phyloP scores from a whole-genome alignment of 2,888 invertebrate species.

The Melanotus villosus region DNA sequence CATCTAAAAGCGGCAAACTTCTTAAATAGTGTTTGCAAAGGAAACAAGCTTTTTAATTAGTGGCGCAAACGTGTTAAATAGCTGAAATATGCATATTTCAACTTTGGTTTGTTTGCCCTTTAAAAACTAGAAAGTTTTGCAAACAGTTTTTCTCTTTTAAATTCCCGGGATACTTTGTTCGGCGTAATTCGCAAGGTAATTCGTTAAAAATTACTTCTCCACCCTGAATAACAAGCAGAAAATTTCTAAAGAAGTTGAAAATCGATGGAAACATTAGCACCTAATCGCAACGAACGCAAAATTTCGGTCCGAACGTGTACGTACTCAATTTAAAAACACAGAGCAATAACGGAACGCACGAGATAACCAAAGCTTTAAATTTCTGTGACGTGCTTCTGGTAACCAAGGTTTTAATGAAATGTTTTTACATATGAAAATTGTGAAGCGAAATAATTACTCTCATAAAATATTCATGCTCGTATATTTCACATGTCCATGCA shows the following conservation, averaged over 20 bases:
- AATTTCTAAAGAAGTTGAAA: background rate
- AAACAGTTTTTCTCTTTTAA: background rate
- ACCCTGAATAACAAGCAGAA: background rate
- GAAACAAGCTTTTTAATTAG: slow-evolving; percentile 44
- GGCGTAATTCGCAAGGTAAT: background rate
- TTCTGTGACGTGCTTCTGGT: slow-evolving; percentile 7
- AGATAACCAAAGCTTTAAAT: slow-evolving; percentile 11
- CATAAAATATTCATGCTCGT: slow-evolving; percentile 47
- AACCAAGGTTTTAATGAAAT: slow-evolving; percentile 40
- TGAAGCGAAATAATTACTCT: slow-evolving; percentile 48
- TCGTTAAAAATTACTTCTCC: background rate
- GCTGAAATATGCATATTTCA: slow-evolving; percentile 37
- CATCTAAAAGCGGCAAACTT: slow-evolving; percentile 40
- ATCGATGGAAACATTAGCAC: background rate
- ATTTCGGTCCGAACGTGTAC: background rate
- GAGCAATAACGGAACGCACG: slow-evolving; percentile 1
- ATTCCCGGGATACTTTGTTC: background rate
- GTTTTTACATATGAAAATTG: slow-evolving; percentile 48
- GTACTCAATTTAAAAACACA: slow-evolving; percentile 9
- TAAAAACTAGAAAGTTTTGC: background rate
- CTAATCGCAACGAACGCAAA: background rate
- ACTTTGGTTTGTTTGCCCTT: slow-evolving; percentile 33
- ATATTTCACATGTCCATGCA: slow-evolving; percentile 48
- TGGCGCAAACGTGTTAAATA: slow-evolving; percentile 35
- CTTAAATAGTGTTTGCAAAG: slow-evolving; percentile 39